These are phyloP conservation scores for Diphyllodes magnificus DNA, from an alignment of 2,113 vertebrate genomes.

Conservation along the genomic window DNA sequence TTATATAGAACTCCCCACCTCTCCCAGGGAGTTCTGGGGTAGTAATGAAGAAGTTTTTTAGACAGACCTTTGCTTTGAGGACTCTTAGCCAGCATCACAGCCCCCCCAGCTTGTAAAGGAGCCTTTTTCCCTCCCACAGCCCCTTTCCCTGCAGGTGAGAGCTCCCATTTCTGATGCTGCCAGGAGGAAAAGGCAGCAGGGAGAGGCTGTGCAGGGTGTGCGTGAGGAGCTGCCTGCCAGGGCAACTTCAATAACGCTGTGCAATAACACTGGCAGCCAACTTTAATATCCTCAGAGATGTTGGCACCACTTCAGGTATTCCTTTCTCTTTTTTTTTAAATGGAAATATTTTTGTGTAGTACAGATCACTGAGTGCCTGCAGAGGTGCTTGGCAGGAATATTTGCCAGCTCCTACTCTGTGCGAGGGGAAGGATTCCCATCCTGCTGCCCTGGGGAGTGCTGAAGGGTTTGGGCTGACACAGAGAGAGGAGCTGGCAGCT, in stretches of 20 bases:
- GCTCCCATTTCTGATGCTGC: neutral
- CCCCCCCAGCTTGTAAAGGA: neutral
- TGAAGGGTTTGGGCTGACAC: neutral
- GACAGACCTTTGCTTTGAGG: neutral
- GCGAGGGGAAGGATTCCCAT: neutral
- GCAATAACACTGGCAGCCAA: slow-evolving; percentile 9
- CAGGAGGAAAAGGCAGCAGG: neutral
- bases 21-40: neutral
- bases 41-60: neutral
- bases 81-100: neutral
- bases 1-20: neutral
- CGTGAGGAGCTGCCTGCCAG: slow-evolving; percentile 1
- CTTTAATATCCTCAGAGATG: slow-evolving; percentile 39
- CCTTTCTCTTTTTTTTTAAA: neutral
- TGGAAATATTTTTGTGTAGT: neutral
- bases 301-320: neutral
- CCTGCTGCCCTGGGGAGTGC: neutral
- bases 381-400: neutral
- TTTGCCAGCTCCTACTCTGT: neutral
- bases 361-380: neutral
- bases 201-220: neutral
- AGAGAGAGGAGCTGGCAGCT: neutral
- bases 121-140: neutral
- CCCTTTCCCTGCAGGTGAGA: neutral
- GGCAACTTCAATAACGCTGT: neutral